phyloP scores from a whole-genome alignment of 1,140 invertebrate species.

The Zaprionus ghesquierei region DNA sequence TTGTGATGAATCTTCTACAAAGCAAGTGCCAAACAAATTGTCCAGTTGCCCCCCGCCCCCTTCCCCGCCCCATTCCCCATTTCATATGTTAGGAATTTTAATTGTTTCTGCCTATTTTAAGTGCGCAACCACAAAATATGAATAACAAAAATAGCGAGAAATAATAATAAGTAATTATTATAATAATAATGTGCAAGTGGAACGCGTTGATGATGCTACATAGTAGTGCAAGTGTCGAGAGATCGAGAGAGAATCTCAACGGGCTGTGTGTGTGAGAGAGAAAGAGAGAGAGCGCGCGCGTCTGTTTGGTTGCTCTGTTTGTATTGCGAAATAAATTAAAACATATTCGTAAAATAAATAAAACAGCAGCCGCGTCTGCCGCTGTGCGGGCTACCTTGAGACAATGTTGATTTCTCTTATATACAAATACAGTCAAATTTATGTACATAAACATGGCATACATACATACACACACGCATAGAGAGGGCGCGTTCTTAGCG shows the following conservation, averaged over 20 bases:
- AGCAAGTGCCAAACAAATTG: constrained; percentile 60
- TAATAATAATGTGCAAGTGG: constrained; percentile 50
- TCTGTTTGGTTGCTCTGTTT: constrained; percentile 25
- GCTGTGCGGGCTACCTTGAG: constrained; percentile 55
- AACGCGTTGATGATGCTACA: not conserved
- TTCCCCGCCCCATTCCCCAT: not conserved
- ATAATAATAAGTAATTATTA: constrained; percentile 34
- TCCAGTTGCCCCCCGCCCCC: not conserved
- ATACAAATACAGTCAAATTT: constrained; percentile 6
- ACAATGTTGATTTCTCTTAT: constrained; percentile 53
- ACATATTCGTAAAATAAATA: constrained; percentile 76
- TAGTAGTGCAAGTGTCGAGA: constrained; percentile 59
- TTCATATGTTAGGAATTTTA: constrained; percentile 8
- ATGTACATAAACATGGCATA: not conserved
- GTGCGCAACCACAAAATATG: constrained; percentile 32
- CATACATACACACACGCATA: not conserved
- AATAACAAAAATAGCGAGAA: not conserved
- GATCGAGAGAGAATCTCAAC: constrained; percentile 14
- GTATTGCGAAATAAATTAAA: constrained; percentile 69
- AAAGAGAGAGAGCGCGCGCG: not conserved
- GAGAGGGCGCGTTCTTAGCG: constrained; percentile 17
- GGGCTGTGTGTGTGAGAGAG: not conserved
- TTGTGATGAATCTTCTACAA: constrained; percentile 72
- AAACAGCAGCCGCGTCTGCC: constrained; percentile 34
- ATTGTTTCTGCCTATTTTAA: too few species aligned